These are phyloP conservation scores for Synanthedon andrenaeformis DNA, from an alignment of 2,888 invertebrate genomes.

Conservation along the genomic window DNA sequence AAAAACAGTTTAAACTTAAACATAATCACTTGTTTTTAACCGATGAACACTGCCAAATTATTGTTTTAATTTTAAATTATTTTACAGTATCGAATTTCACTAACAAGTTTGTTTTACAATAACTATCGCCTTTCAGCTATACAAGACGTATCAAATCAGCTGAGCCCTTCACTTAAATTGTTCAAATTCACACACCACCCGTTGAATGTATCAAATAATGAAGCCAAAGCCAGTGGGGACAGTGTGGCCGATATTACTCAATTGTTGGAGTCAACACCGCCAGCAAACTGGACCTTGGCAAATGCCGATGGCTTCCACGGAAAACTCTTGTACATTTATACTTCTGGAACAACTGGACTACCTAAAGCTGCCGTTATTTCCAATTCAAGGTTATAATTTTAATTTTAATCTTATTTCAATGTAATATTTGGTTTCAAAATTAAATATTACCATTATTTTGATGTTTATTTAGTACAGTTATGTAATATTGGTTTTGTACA, in stretches of 20 bases:
- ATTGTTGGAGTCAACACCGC: conserved; percentile 68
- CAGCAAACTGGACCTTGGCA: conserved; percentile 67
- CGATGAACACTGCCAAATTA: too few relatives aligned
- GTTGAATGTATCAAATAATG: conserved; percentile 24
- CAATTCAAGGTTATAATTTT: conserved; percentile 79
- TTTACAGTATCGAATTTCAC: too few relatives aligned
- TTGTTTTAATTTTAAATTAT: too few relatives aligned
- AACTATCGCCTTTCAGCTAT: conserved; percentile 67
- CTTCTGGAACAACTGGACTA: conserved; percentile 97
- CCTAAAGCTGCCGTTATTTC: conserved; percentile 98
- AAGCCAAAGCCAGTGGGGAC: conserved; percentile 31
- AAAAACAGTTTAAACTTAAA: too few relatives aligned
- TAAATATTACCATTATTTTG: not conserved
- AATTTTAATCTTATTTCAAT: not conserved
- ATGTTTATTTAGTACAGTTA: too few relatives aligned
- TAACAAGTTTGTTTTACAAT: too few relatives aligned
- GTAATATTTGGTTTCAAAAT: not conserved
- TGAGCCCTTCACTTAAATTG: conserved; percentile 76
- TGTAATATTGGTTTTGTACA: too few relatives aligned
- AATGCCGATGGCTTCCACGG: conserved; percentile 79
- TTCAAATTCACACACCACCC: conserved; percentile 69
- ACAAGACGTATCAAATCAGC: conserved; percentile 74
- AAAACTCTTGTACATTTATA: conserved; percentile 94
- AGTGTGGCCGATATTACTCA: conserved; percentile 70
- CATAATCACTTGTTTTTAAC: too few relatives aligned